A percentile compares a stretch with the other conserved stretches of the same genome.
These are phyloP conservation scores for Clarias platycephalus DNA, from an alignment of 2,797 vertebrate genomes.

Conservation along the genomic window DNA sequence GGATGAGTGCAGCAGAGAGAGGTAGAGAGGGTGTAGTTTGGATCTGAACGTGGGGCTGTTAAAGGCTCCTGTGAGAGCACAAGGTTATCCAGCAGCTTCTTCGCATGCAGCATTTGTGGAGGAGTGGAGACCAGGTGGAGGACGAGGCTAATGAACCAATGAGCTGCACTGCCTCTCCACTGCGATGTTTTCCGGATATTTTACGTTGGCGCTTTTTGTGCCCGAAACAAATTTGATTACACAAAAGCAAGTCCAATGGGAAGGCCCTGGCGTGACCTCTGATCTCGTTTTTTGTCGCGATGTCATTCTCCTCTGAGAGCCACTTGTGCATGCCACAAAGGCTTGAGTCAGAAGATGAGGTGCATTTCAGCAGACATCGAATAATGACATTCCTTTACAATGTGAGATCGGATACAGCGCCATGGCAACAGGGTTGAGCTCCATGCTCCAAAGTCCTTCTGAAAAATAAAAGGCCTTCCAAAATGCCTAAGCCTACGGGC, in stretches of 20 bases:
- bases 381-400: conserved; percentile 74
- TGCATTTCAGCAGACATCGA: conserved; percentile 61
- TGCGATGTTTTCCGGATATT: conserved; percentile 62
- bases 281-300: conserved; percentile 73
- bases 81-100: conserved; percentile 47
- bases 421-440: conserved; percentile 77
- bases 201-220: conserved; percentile 75
- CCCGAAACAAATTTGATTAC: conserved; percentile 78
- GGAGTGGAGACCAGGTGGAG: conserved; percentile 11
- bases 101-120: conserved; percentile 14
- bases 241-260: conserved; percentile 64
- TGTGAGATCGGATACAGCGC: conserved; percentile 68
- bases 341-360: conserved; percentile 73
- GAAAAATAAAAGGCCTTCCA: conserved; percentile 40
- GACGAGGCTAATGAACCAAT: not conserved
- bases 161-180: conserved; percentile 48
- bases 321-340: conserved; percentile 81
- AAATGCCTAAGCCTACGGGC: conserved; percentile 41
- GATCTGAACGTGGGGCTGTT: conserved; percentile 33
- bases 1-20: not conserved
- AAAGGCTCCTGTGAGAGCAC: conserved; percentile 57
- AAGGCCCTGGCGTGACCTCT: conserved; percentile 74
- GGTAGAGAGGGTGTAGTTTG: conserved; percentile 35
- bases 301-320: conserved; percentile 74
- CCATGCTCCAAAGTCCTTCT: conserved; percentile 32